Base-by-base conservation (phyloP, 2,888 invertebrate genomes). In the Apamea anceps region DNA sequence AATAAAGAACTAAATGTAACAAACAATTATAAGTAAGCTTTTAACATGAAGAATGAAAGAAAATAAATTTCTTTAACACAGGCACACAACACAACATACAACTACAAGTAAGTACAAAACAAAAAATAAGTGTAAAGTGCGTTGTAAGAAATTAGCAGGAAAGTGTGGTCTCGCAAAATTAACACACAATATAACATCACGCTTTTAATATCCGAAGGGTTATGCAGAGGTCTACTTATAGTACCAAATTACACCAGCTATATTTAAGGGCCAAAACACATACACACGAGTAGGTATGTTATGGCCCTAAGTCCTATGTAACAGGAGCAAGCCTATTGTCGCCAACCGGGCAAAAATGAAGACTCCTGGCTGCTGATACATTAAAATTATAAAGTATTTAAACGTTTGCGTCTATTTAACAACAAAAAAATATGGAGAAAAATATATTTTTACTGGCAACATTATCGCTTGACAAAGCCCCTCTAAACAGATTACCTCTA, bases 401-500 rank as follows among this genome's bases (percentile, higher is more conserved):
- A 62, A 62, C 21, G 4, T 32, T 63, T 32, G 32, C 32, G 21
- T 15, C 8, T 63, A 63, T 63, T 10, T 21, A 32, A 21, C 5
- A 65, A 21, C 32, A 70, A 42, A 42, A 42, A 42, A 42, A 42
- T 42, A 7, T 42, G 42, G 42, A 42, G 42, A 42, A 6, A 42
- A 42, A 42, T 42, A 42, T 42, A 7, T 42, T 42, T 42, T 0
- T 42, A 45, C 42, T 80, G 75, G 62, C 62, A 62, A 82, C 54
- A 48, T 68, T 67, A 15, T 45, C 6, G 45, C 54, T 72, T 25
- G 32, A 45, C 32, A 60, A 48, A 82, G 25, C 54, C 54, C 45
- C 51, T 72, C 32, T 82, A 62, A 54, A 75, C 62, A 68, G 62
- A 70, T n/a, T n/a, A n/a, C 66, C 60, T 71, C 28, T n/a, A 72